Base-by-base conservation (phyloP, 1,140 invertebrate genomes). In the Orussus abietinus region DNA sequence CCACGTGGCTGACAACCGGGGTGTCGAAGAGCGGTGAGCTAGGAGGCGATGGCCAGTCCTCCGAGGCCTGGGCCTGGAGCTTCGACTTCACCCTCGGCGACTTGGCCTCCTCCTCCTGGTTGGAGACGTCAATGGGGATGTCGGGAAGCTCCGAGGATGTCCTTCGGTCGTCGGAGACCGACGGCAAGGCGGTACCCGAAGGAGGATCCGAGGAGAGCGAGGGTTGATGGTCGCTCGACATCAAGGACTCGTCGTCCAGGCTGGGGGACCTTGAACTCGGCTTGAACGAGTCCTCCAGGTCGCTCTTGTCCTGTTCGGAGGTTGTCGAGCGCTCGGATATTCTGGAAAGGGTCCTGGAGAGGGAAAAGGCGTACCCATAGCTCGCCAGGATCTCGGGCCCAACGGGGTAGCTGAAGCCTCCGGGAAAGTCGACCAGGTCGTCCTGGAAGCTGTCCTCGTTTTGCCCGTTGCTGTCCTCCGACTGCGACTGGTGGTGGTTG, bases 301-400 rank as follows among this genome's bases (percentile, higher is more conserved):
- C 81, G 57, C 84, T 86, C 46, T 75, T 79, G 34, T 83, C 84
- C 59, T 86, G 84, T 56, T 90, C 88, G 1, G 88, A 92, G 10
- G 88, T 87, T 5, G 88, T 91, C 45, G 88, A 90, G 14, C 88
- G 75, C 70, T 92, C 89, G 3, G 87, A 90, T 56, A 92, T 92
- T 36, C 88, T 74, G 1, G 88, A 91, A 12, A 92, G 73, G 0
- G 89, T 92, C 21, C 89, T 65, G 0, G 79, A 75, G 37, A 86
- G 66, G 15, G 81, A 80, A 75, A 90, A 84, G 12, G 81, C 82
- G 36, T 79, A 75, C 12, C 80, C 82, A 49, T 75, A 75, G 41
- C 82, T 85, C 10, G 80, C 80, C 38, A 85, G 75, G 36, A 86
- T 80, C 51, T 86, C 84, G 5, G 81, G 75, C 4, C 79, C 77